These are phyloP conservation scores for Spodoptera frugiperda DNA, from an alignment of 1,140 invertebrate species.

Conservation along the genomic window DNA sequence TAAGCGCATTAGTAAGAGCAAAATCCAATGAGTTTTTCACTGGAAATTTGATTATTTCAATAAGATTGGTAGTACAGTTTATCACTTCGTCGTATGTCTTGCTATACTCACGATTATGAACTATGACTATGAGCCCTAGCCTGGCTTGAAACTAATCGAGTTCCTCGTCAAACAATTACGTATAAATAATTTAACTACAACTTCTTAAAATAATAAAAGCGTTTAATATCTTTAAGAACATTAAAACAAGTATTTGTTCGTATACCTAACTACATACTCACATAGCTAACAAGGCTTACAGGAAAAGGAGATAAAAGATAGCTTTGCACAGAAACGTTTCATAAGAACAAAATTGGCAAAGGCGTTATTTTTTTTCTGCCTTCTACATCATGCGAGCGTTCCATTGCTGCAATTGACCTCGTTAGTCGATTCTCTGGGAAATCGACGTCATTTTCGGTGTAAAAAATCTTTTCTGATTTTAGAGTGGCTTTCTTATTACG, in stretches of 20 bases:
- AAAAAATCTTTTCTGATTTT: constrained; percentile 20
- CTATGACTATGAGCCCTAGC: too few relatives aligned
- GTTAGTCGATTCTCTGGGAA: constrained; percentile 21
- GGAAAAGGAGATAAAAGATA: constrained; percentile 28
- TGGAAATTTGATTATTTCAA: too few relatives aligned
- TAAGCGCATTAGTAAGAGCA: too few relatives aligned
- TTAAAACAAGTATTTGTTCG: constrained; percentile 2
- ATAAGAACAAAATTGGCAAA: constrained; percentile 40
- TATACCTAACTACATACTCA: too few relatives aligned
- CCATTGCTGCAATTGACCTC: constrained; percentile 36
- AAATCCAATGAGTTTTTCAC: too few relatives aligned
- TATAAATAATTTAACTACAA: too few relatives aligned
- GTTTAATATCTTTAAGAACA: neutral
- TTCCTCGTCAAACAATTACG: too few relatives aligned
- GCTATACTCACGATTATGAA: too few relatives aligned
- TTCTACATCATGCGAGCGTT: constrained; percentile 27
- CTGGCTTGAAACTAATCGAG: too few relatives aligned
- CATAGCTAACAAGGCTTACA: constrained; percentile 12
- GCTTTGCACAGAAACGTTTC: constrained; percentile 23
- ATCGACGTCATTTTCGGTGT: constrained; percentile 25
- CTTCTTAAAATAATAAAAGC: too few relatives aligned
- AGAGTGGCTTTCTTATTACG: constrained; percentile 8
- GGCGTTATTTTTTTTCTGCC: constrained; percentile 38
- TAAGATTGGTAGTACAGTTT: too few relatives aligned
- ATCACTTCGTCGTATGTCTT: too few relatives aligned